A percentile compares a stretch with the other conserved stretches of the same genome.
These are phyloP conservation scores for Pseudomyrmex flavicornis DNA, from an alignment of 1,140 invertebrate species.

Conservation along the genomic window DNA sequence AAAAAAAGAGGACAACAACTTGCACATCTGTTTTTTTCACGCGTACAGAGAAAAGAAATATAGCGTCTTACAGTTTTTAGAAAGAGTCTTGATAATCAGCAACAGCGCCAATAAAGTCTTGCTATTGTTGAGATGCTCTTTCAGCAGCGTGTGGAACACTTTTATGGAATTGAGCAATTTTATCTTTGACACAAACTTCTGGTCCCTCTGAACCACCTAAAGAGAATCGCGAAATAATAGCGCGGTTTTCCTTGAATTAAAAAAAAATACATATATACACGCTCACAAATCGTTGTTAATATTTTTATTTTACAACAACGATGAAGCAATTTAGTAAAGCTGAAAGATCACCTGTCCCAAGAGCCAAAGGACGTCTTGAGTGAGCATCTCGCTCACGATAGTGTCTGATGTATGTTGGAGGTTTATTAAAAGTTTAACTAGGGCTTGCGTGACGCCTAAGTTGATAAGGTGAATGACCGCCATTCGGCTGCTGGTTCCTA, in stretches of 20 bases:
- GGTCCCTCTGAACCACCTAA: constrained; percentile 86
- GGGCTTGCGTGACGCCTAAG: constrained; percentile 82
- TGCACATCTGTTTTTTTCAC: neutral
- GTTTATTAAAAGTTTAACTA: constrained; percentile 83
- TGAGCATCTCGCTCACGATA: constrained; percentile 80
- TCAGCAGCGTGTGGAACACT: constrained; percentile 87
- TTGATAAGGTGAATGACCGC: constrained; percentile 83
- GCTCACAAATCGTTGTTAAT: too few relatives aligned
- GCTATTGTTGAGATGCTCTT: constrained; percentile 87
- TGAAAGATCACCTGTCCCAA: constrained; percentile 81
- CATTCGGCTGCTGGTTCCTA: constrained; percentile 80
- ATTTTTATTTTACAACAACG: constrained; percentile 7
- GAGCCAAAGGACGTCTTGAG: constrained; percentile 84
- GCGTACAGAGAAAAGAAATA: neutral
- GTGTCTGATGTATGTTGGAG: constrained; percentile 79
- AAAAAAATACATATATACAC: neutral
- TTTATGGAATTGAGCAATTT: constrained; percentile 87
- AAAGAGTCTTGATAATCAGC: constrained; percentile 87
- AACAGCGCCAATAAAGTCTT: constrained; percentile 87
- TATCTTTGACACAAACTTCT: constrained; percentile 88
- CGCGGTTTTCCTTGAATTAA: neutral
- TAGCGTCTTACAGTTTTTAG: constrained; percentile 87
- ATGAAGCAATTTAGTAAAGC: neutral
- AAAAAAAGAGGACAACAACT: constrained; percentile 63
- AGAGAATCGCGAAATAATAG: constrained; percentile 66